Evolutionary conservation across 2,797 vertebrate genomes (phyloP).

Genomic region (Darevskia nairensis): DNA sequence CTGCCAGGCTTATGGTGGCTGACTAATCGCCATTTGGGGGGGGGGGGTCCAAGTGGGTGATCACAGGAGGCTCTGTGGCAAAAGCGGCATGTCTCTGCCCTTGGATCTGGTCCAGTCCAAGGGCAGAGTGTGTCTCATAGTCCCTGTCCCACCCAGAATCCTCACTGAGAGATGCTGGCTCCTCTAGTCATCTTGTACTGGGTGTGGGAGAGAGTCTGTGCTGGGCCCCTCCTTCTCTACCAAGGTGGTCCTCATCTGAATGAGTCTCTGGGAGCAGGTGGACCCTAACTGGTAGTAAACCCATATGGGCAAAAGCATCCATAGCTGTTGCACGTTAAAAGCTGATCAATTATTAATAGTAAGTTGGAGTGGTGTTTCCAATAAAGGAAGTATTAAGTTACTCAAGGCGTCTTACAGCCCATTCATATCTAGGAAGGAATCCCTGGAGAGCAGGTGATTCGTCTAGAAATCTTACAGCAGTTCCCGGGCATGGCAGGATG

Average conservation of each 20-base stretch:
- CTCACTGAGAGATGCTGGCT: neutral
- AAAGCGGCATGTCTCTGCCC: neutral
- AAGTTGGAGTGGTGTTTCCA: conserved; percentile 29
- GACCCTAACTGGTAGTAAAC: neutral
- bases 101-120: neutral
- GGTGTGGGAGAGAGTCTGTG: neutral
- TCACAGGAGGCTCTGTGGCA: no score
- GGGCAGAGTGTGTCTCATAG: neutral
- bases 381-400: conserved; percentile 57
- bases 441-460: conserved; percentile 54
- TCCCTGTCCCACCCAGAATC: neutral
- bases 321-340: conserved; percentile 24
- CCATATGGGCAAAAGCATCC: conserved; percentile 12
- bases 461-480: conserved; percentile 48
- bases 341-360: conserved; percentile 47
- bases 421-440: conserved; percentile 41
- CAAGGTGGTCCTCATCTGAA: neutral
- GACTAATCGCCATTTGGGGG: neutral
- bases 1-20: neutral
- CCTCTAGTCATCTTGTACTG: no score
- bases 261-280: no score
- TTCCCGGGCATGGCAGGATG: conserved; percentile 59
- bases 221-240: neutral
- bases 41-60: neutral
- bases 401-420: conserved; percentile 50